Percentiles rank a stretch among this genome's conserved stretches.
phyloP scores from a whole-genome alignment of 2,797 vertebrate species.

The Sphenodon punctatus region DNA sequence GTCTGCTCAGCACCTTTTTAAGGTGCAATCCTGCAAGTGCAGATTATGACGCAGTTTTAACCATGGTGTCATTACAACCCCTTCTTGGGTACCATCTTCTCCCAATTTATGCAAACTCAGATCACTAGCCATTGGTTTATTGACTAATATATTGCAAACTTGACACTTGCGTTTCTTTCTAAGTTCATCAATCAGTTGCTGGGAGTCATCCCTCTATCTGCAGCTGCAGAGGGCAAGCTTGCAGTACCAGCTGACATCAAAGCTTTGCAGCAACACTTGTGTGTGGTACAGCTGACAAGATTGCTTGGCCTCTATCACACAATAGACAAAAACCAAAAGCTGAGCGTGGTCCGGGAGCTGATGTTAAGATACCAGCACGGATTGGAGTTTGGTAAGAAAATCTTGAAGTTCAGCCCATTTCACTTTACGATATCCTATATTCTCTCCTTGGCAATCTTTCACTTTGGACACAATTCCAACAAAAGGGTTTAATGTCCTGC shows the following conservation, averaged over 20 bases:
- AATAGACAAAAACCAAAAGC: slow-evolving; percentile 82
- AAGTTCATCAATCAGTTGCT: slow-evolving; percentile 91
- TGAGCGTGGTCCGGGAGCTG: slow-evolving; percentile 83
- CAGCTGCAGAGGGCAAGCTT: slow-evolving; percentile 73
- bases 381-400: slow-evolving; percentile 88
- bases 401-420: no score
- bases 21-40: not conserved
- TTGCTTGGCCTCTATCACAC: slow-evolving; percentile 88
- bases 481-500: no score
- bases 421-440: no score
- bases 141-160: not conserved
- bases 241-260: slow-evolving; percentile 86
- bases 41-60: accelerated
- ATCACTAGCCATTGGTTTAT: not conserved
- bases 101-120: not conserved
- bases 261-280: slow-evolving; percentile 91
- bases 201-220: slow-evolving; percentile 83
- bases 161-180: not conserved
- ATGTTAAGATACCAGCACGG: slow-evolving; percentile 91
- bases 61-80: not conserved
- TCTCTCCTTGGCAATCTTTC: no score
- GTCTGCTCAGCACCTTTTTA: not conserved
- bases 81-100: not conserved
- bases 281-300: slow-evolving; percentile 89
- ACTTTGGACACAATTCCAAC: no score